Conservation (phyloP, 1,140 invertebrate genomes). For the Thaumetopoea pityocampa region DNA sequence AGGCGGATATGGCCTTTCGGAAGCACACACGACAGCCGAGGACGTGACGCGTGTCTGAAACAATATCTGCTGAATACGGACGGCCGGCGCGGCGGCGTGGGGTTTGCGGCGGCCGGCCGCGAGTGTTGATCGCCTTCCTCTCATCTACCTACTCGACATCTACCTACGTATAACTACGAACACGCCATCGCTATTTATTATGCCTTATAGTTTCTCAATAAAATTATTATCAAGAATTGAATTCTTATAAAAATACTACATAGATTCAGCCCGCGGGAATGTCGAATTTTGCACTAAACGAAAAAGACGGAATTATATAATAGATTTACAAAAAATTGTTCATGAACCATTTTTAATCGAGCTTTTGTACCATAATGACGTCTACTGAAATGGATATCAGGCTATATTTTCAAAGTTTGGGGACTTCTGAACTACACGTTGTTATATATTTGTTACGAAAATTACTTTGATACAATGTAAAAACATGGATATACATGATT, state of each 20-base stretch:
- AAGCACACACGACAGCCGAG: conserved; percentile 2
- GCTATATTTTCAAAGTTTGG: too few species aligned
- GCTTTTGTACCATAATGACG: too few species aligned
- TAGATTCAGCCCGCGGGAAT: too few species aligned
- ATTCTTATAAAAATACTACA: too few species aligned
- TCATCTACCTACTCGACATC: conserved; percentile 6
- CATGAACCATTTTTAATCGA: too few species aligned
- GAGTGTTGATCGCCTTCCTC: conserved; percentile 26
- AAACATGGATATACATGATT: conserved; percentile 3
- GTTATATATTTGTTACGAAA: too few species aligned
- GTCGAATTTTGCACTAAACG: too few species aligned
- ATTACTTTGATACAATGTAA: background rate
- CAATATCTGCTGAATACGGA: conserved; percentile 24
- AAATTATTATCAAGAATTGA: too few species aligned
- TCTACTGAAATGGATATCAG: too few species aligned
- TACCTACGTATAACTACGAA: conserved; percentile 6
- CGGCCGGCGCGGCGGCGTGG: conserved; percentile 23
- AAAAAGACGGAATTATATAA: too few species aligned
- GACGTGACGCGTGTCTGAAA: conserved; percentile 17
- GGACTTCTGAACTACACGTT: too few species aligned
- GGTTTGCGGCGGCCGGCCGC: conserved; percentile 32
- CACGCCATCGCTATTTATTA: conserved; percentile 7
- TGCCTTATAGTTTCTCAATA: background rate
- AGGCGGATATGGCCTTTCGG: conserved; percentile 13
- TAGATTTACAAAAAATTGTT: too few species aligned